These are phyloP conservation scores for Macrobrachium rosenbergii DNA, from an alignment of 1,140 invertebrate species.

Conservation along the genomic window DNA sequence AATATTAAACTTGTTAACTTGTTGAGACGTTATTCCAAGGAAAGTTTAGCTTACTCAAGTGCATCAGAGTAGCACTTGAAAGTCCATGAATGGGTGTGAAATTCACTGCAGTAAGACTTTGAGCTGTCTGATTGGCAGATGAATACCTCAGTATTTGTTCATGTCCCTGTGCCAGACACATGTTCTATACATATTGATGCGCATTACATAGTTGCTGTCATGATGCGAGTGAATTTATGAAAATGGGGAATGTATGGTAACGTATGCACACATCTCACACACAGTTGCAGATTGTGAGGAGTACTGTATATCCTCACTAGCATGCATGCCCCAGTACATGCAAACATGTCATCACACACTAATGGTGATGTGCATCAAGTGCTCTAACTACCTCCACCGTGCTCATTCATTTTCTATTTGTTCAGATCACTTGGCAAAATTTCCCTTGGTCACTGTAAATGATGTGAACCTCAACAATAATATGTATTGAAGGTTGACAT, in stretches of 20 bases:
- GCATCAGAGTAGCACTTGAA: slow-evolving; percentile 23
- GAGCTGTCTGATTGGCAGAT: slow-evolving; percentile 15
- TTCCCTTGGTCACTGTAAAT: too few species aligned
- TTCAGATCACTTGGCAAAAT: too few species aligned
- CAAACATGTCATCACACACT: slow-evolving; percentile 3
- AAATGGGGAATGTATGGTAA: not conserved
- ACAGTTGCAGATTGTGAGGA: too few species aligned
- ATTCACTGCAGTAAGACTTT: slow-evolving; percentile 26
- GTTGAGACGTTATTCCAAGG: not conserved
- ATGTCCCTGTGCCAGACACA: not conserved
- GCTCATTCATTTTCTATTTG: not conserved
- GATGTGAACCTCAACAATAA: too few species aligned
- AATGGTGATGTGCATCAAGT: too few species aligned
- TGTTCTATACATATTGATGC: not conserved
- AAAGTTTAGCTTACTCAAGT: not conserved
- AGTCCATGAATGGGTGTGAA: slow-evolving; percentile 41
- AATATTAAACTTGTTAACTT: slow-evolving; percentile 7
- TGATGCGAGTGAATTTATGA: not conserved
- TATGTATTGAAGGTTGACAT: too few species aligned
- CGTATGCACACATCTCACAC: slow-evolving; percentile 4
- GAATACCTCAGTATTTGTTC: slow-evolving; percentile 46
- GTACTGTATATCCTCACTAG: not conserved
- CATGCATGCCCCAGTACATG: slow-evolving; percentile 4
- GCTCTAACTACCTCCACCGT: not conserved
- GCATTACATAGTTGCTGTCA: too few species aligned